A percentile compares a stretch with the other conserved stretches of the same genome.
Conservation (phyloP, 2,797 vertebrate genomes). For the Sternarchorhynchus goeldii region DNA sequence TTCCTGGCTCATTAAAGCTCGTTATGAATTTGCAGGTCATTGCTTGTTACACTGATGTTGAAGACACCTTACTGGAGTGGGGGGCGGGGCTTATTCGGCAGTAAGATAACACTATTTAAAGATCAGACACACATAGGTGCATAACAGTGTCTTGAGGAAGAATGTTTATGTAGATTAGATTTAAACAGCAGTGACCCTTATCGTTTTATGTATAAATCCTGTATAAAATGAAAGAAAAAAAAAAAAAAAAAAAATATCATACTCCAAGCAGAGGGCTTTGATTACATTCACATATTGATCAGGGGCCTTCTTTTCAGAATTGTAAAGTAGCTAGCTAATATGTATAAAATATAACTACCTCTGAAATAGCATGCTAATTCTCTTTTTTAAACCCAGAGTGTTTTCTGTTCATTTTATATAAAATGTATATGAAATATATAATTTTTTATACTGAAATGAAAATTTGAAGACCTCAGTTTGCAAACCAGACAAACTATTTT, state of each 20-base stretch:
- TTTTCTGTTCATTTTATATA: slow-evolving; percentile 72
- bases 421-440: slow-evolving; percentile 76
- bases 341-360: slow-evolving; percentile 85
- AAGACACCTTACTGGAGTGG: neutral
- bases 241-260: slow-evolving; percentile 13
- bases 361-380: slow-evolving; percentile 81
- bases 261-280: slow-evolving; percentile 19
- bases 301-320: slow-evolving; percentile 36
- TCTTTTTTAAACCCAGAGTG: slow-evolving; percentile 70
- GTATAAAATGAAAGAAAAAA: slow-evolving; percentile 7
- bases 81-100: neutral
- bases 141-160: neutral
- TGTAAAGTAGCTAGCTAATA: slow-evolving; percentile 71
- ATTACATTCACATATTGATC: slow-evolving; percentile 28
- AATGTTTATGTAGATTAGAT: neutral
- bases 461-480: slow-evolving; percentile 74
- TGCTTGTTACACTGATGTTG: slow-evolving; percentile 14
- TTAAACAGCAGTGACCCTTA: slow-evolving; percentile 25
- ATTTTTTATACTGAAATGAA: slow-evolving; percentile 61
- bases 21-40: slow-evolving; percentile 27
- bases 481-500: slow-evolving; percentile 73
- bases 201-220: slow-evolving; percentile 64
- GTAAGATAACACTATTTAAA: neutral
- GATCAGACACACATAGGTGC: neutral
- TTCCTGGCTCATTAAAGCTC: slow-evolving; percentile 20